Conservation (phyloP, 2,888 invertebrate species). For the Eurytoma adleriae region DNA sequence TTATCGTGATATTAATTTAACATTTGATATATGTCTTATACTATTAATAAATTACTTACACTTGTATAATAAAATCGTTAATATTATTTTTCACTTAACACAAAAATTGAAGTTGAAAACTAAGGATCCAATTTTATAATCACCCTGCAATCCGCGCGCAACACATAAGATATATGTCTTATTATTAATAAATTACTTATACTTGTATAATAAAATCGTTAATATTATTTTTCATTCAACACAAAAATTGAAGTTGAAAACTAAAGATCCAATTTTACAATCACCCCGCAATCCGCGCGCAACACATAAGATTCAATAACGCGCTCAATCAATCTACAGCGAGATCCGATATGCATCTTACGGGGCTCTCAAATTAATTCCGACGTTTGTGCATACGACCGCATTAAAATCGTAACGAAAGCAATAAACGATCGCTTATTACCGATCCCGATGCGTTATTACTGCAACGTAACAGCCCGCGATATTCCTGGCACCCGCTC, state of each 20-base stretch:
- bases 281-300: neutral
- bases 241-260: no score
- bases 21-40: neutral
- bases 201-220: no score
- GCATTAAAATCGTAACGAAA: conserved; percentile 24
- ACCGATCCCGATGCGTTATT: neutral
- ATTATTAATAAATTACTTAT: no score
- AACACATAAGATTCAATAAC: neutral
- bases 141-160: no score
- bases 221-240: no score
- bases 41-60: no score
- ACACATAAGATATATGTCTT: neutral
- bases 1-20: no score
- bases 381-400: neutral
- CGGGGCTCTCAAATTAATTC: conserved; percentile 16
- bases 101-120: no score
- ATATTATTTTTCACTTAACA: no score
- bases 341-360: conserved; percentile 5
- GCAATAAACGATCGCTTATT: conserved; percentile 3
- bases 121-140: neutral
- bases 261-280: no score
- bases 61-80: no score
- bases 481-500: neutral
- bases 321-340: neutral
- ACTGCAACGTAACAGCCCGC: neutral